Evolutionary conservation across 1,140 invertebrate genomes (phyloP).

Genomic region (Penaeus vannamei): DNA sequence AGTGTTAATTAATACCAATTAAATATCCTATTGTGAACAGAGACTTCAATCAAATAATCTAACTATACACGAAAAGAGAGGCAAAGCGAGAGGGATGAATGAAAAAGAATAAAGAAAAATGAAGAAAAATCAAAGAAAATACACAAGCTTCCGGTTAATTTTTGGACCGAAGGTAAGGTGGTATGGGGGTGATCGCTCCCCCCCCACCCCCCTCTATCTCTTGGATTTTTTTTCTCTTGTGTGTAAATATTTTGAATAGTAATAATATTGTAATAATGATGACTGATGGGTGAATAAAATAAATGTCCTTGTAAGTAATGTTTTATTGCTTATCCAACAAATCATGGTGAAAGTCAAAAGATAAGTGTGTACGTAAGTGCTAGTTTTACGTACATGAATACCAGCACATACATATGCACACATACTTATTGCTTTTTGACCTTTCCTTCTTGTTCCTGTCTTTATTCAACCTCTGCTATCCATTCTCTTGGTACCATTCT

Average conservation of each 20-base stretch:
- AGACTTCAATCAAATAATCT: too few relatives aligned
- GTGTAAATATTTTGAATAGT: slow-evolving; percentile 65
- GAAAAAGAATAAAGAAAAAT: neutral
- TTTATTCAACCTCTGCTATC: too few relatives aligned
- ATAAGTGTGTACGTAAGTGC: neutral
- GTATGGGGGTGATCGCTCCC: slow-evolving; percentile 4
- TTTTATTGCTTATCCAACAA: neutral
- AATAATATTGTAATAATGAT: slow-evolving; percentile 63
- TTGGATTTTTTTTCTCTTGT: slow-evolving; percentile 12
- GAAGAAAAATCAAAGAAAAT: neutral
- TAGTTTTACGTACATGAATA: neutral
- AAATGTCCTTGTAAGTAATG: slow-evolving; percentile 59
- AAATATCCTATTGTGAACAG: too few relatives aligned
- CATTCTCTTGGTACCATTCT: too few relatives aligned
- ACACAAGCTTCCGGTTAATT: neutral
- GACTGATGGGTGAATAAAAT: slow-evolving; percentile 61
- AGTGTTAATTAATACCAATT: too few relatives aligned
- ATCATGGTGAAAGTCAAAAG: neutral
- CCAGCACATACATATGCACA: slow-evolving; percentile 1
- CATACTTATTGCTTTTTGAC: neutral
- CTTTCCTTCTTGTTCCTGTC: too few relatives aligned
- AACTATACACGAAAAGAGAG: too few relatives aligned
- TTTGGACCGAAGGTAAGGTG: neutral
- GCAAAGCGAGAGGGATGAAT: slow-evolving; percentile 12
- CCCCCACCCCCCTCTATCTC: neutral